Evolutionary conservation across 2,888 invertebrate species (phyloP).

Genomic region (Tetheella fluctuosa): DNA sequence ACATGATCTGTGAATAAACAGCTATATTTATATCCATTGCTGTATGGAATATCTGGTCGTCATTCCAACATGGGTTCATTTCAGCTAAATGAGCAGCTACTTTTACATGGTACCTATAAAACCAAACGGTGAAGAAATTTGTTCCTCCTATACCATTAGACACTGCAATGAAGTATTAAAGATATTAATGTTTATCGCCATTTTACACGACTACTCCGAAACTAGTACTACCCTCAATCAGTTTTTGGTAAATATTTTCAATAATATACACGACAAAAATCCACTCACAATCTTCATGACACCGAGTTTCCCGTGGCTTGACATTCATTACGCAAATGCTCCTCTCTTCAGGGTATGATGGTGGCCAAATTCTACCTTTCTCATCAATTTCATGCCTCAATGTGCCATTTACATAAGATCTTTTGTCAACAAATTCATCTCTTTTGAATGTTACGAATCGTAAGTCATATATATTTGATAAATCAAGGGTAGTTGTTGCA

Average conservation of each 20-base stretch:
- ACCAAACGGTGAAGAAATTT: conserved; percentile 44
- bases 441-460: background rate
- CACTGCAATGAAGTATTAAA: conserved; percentile 13
- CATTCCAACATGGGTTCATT: conserved; percentile 53
- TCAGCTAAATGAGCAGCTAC: conserved; percentile 37
- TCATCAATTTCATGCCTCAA: background rate
- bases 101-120: conserved; percentile 48
- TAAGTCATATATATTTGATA: background rate
- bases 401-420: background rate
- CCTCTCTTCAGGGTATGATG: conserved; percentile 12
- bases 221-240: too few relatives aligned
- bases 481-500: background rate
- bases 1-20: conserved; percentile 40
- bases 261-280: too few relatives aligned
- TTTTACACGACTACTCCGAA: too few relatives aligned
- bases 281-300: conserved; percentile 23
- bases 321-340: conserved; percentile 11
- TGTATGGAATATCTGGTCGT: conserved; percentile 42
- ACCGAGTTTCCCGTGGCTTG: conserved; percentile 26
- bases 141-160: conserved; percentile 18
- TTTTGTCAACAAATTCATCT: background rate
- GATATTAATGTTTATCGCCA: too few relatives aligned
- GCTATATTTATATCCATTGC: conserved; percentile 50
- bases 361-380: conserved; percentile 24
- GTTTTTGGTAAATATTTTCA: too few relatives aligned